Base-by-base conservation (phyloP, 2,113 vertebrate species). In the Pteropus alecto region DNA sequence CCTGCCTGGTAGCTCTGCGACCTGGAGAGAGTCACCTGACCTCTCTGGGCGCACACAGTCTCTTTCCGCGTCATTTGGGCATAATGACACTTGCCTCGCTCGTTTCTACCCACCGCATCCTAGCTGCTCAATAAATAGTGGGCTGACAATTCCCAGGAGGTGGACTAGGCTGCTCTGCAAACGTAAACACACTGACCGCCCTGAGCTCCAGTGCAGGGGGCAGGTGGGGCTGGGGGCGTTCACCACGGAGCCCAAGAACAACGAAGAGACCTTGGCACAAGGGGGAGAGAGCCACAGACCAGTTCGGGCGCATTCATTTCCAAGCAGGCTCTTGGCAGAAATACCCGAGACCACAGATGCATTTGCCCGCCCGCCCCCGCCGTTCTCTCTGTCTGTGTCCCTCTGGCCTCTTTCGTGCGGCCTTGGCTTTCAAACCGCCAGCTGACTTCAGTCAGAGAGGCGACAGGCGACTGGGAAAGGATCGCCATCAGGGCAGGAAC, bases 391-490 rank as follows among this genome's bases (percentile, higher is more conserved):
- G 43, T 35, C 86, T 85, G 54, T 18, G 73, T 86, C 41, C n/a
- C 78, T 83, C 86, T 67, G 83, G 83, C 92, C 82, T 79, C 65
- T 70, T 83, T 26, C 73, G 26, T 11, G 4, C 1, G 0, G 5
- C 58, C 90, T 95, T 96, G 94, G 77, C 92, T 87, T 73, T 21
- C 38, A 92, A 30, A n/a, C 18, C 1, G 18, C 79, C 90, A 92
- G 86, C 84, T 95, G 95, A 73, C 79, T 84, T 94, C 63, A 51
- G 94, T 94, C 63, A 61, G 94, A 87, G 74, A 92, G 90, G 68
- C 4, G 19, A 73, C 88, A 63, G 82, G 93, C 38, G 4, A 70
- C 67, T 65, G 4, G 30, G 78, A 48, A 56, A 1, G 21, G 43
- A 0, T n/a, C 16, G 3, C 48, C 79, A 67, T 46, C 16, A 16